Evolutionary conservation across 2,888 invertebrate genomes (phyloP), one percentile per base, ranked within the genome.

Genomic region (Hermodice carunculata): DNA sequence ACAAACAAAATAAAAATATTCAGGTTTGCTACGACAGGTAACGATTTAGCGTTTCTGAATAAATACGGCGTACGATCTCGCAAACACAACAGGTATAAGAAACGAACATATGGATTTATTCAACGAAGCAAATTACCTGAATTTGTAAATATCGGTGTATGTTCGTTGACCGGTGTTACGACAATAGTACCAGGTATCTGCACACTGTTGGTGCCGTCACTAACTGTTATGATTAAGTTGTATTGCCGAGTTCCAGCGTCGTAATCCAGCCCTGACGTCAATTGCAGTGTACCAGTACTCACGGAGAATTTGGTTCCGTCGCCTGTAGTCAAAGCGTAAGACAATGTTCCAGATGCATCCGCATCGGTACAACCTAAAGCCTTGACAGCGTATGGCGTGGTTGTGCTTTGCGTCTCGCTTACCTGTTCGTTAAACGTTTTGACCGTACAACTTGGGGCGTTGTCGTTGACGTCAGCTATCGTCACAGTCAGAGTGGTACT

Each of bases 131-230:
- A 22, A 44, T 24, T 29, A 14, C 49, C 28, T 8, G 49, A 49
- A 29, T 17, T 24, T 6, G 24, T 49, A 29, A 53, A 53, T 5
- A 32, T 34, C 22, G 53, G 53, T 4, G 53, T 31, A 32, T 32
- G 32, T n/a, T 53, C 53, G 28, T 53, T 31, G 19, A 53, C 53
- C 17, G 29, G 24, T 29, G 53, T 53, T 6, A 53, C 53, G 14
- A 49, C 28, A 17, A 49, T 49, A 29, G 22, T 6, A 8, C 49
- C 49, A 8, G 22, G 14, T 6, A 49, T 26, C 26, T 6, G 17
- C 26, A 49, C 49, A 6, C 8, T 24, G 49, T 49, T 11, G 17
- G 6, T 49, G 49, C 14, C 24, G 17, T 49, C 49, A 49, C 24
- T 24, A 5, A 49, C n/a, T n/a, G n/a, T n/a, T n/a, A n/a, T n/a